A percentile compares a stretch with the other conserved stretches of the same genome.
These are phyloP conservation scores for Drosophila antonietae DNA, from an alignment of 2,888 invertebrate species.

Conservation along the genomic window DNA sequence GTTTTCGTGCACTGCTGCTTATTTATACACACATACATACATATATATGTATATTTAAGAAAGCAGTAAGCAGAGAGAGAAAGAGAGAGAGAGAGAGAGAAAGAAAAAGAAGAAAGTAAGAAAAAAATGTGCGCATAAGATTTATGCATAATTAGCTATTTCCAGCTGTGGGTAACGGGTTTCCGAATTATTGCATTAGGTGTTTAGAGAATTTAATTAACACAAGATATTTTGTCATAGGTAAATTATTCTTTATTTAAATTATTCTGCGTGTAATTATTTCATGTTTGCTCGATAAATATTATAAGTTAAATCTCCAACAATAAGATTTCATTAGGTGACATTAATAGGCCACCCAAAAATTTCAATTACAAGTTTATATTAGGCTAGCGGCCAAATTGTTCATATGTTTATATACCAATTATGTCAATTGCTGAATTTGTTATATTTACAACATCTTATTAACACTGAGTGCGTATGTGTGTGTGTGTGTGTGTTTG, in stretches of 20 bases:
- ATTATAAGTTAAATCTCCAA: constrained; percentile 69
- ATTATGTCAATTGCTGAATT: constrained; percentile 59
- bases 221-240: constrained; percentile 49
- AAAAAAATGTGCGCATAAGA: too few species aligned
- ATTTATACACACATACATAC: too few species aligned
- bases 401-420: constrained; percentile 52
- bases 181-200: constrained; percentile 1
- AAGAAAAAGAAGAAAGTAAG: too few species aligned
- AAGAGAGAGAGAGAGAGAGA: too few species aligned
- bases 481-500: constrained; percentile 30
- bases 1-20: too few species aligned
- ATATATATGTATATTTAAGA: too few species aligned
- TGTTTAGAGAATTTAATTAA: constrained; percentile 8
- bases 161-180: background rate
- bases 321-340: constrained; percentile 65
- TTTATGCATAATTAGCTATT: too few species aligned
- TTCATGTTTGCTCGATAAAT: constrained; percentile 65
- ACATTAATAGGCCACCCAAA: constrained; percentile 57
- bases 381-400: constrained; percentile 54
- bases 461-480: constrained; percentile 49
- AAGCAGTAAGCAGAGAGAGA: too few species aligned
- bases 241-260: constrained; percentile 60
- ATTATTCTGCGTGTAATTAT: constrained; percentile 59
- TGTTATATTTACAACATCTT: constrained; percentile 54
- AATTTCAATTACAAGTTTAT: constrained; percentile 49